Percentiles rank a stretch among this genome's conserved stretches.
These are phyloP conservation scores for Phrynocephalus vlangalii DNA, from an alignment of 2,797 vertebrate species.

Conservation along the genomic window DNA sequence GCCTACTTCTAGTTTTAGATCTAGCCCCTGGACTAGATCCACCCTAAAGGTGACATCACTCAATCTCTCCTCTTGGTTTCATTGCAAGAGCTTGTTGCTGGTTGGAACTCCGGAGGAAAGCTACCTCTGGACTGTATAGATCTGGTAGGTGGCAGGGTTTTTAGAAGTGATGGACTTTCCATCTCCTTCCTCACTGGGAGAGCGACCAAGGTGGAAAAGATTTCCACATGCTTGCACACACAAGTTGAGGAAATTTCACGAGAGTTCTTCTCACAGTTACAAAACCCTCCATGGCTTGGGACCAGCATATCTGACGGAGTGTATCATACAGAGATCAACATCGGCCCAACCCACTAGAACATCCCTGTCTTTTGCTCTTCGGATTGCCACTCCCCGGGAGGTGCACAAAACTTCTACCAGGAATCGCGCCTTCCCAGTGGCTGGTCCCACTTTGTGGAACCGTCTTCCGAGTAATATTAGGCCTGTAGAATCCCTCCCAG, in stretches of 20 bases:
- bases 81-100: not conserved
- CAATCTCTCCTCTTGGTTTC: not conserved
- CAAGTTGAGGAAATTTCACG: not conserved
- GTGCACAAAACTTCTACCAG: too few relatives aligned
- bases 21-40: not conserved
- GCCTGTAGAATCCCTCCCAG: too few relatives aligned
- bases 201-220: not conserved
- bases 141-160: not conserved
- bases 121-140: not conserved
- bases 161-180: not conserved
- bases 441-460: too few relatives aligned
- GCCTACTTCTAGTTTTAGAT: not conserved
- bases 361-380: too few relatives aligned
- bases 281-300: too few relatives aligned
- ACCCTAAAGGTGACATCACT: not conserved
- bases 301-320: too few relatives aligned
- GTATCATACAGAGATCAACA: too few relatives aligned
- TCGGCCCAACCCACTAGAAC: too few relatives aligned
- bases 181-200: not conserved
- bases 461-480: too few relatives aligned
- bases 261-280: conserved; percentile 1
- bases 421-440: too few relatives aligned
- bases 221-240: not conserved
- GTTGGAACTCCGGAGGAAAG: not conserved
- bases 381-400: too few relatives aligned